Evolutionary conservation across 2,797 vertebrate species (phyloP).

Genomic region (Malurus leucopterus): DNA sequence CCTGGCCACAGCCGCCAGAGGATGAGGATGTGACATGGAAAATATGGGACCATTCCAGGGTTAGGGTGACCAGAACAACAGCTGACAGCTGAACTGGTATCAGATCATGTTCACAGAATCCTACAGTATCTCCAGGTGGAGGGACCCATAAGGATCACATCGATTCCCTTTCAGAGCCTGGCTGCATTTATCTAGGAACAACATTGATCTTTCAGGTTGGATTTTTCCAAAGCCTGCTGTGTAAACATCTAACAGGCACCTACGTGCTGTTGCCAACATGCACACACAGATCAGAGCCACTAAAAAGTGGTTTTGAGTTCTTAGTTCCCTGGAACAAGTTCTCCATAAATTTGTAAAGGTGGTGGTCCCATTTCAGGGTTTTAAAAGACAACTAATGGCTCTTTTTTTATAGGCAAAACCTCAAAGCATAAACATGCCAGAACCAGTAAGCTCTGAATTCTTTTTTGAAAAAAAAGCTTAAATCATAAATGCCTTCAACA

Average conservation of each 20-base stretch:
- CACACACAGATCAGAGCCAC: neutral
- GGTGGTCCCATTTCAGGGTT: neutral
- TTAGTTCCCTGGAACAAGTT: neutral
- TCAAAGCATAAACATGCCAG: neutral
- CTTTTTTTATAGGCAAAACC: neutral
- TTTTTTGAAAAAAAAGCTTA: neutral
- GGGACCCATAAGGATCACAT: neutral
- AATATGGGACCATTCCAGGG: neutral
- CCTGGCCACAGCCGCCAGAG: neutral
- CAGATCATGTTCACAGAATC: neutral
- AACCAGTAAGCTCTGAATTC: neutral
- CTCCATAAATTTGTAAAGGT: neutral
- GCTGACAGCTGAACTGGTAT: neutral
- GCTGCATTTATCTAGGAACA: neutral
- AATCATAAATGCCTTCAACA: neutral
- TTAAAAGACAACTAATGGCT: neutral
- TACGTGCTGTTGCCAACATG: rapidly evolving
- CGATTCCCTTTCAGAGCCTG: neutral
- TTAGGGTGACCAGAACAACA: neutral
- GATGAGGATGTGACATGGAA: neutral
- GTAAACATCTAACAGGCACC: neutral
- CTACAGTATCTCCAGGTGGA: neutral
- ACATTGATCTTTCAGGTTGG: neutral
- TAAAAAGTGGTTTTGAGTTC: neutral
- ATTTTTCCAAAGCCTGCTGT: neutral